Conservation (phyloP, 2,797 vertebrate genomes). For the Lemur catta region DNA sequence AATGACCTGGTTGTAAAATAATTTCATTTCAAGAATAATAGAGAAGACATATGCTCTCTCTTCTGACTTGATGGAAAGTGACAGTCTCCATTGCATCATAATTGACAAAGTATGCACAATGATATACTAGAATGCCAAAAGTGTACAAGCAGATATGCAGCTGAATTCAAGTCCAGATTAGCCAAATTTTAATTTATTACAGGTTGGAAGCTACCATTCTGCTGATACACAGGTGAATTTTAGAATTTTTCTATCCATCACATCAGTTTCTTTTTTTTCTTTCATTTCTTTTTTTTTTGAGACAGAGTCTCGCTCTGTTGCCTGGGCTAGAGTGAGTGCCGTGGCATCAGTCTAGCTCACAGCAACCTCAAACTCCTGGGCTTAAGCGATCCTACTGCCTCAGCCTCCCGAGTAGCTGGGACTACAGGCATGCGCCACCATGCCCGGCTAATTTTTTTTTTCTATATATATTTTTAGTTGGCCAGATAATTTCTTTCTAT, state of each 20-base stretch:
- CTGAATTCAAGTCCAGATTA: constrained; percentile 13
- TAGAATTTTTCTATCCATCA: neutral
- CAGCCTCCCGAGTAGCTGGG: too few relatives aligned
- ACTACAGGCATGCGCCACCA: too few relatives aligned
- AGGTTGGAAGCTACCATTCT: neutral
- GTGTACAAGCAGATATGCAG: neutral
- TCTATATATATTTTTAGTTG: too few relatives aligned
- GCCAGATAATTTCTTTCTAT: too few relatives aligned
- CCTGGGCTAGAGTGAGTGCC: too few relatives aligned
- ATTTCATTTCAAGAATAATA: constrained; percentile 65
- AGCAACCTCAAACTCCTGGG: too few relatives aligned
- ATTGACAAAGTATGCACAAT: neutral
- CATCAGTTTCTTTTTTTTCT: neutral
- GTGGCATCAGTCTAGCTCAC: too few relatives aligned
- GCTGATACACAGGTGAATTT: neutral
- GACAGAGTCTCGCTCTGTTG: too few relatives aligned
- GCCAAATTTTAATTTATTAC: neutral
- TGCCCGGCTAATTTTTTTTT: too few relatives aligned
- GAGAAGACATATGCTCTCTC: constrained; percentile 60
- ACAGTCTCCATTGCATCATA: neutral
- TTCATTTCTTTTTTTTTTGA: too few relatives aligned
- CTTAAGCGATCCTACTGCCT: too few relatives aligned
- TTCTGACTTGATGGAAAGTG: constrained; percentile 47
- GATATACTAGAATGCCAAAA: constrained; percentile 1
- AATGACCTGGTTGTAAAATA: constrained; percentile 53